Conservation (phyloP, 1,140 invertebrate genomes). For the silkworm (Bombyx mori) region ASM3026992v2 NC_085129.1:17209501-17210000, state of each 20-base stretch:
- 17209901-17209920: slow-evolving; percentile 79
- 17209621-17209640: too few species aligned
- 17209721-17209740: background rate
- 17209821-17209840: slow-evolving; percentile 84
- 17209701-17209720: too few species aligned
- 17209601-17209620: too few species aligned
- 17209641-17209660: too few species aligned
- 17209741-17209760: slow-evolving; percentile 81
- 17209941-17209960: slow-evolving; percentile 78
- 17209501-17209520: too few species aligned
- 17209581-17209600: too few species aligned
- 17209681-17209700: too few species aligned
- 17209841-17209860: slow-evolving; percentile 89
- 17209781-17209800: slow-evolving; percentile 84
- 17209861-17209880: slow-evolving; percentile 91
- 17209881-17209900: slow-evolving; percentile 81
- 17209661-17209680: too few species aligned
- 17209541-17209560: too few species aligned
- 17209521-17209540: too few species aligned
- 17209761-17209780: slow-evolving; percentile 87
- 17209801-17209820: slow-evolving; percentile 89
- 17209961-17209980: slow-evolving; percentile 78
- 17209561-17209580: too few species aligned
- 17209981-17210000: slow-evolving; percentile 76
- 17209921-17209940: slow-evolving; percentile 84